A percentile compares a stretch with the other conserved stretches of the same genome.
phyloP scores from a whole-genome alignment of 2,888 invertebrate species.

The Sinopyrophorus schimmeli region DNA sequence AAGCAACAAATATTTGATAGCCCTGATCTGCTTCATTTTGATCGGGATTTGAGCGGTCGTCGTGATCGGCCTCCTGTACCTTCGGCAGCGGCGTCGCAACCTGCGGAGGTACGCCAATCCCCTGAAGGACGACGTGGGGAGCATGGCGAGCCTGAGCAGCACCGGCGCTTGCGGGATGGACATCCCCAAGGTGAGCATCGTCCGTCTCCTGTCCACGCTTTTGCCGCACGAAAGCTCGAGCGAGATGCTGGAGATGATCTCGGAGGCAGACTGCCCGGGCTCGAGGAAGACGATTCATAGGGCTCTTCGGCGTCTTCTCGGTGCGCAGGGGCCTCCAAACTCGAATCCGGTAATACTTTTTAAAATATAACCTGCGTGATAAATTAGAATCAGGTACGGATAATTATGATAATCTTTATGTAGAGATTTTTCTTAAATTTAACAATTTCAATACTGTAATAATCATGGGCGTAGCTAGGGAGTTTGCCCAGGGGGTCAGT shows the following conservation, averaged over 20 bases:
- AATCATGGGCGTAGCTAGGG: too few species aligned
- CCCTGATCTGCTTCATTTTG: conserved; percentile 55
- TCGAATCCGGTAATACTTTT: conserved; percentile 52
- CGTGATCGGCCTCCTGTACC: conserved; percentile 58
- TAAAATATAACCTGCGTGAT: conserved; percentile 46
- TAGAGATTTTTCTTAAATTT: too few species aligned
- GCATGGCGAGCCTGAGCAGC: conserved; percentile 55
- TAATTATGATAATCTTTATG: too few species aligned
- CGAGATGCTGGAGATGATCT: conserved; percentile 67
- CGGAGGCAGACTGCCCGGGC: conserved; percentile 60
- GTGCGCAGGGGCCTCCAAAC: conserved; percentile 56
- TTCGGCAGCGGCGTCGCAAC: conserved; percentile 61
- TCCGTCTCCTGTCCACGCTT: conserved; percentile 54
- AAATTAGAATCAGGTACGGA: too few species aligned
- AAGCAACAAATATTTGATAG: conserved; percentile 57
- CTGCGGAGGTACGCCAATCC: conserved; percentile 61
- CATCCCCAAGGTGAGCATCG: conserved; percentile 56
- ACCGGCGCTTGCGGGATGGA: conserved; percentile 49
- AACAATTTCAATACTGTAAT: too few species aligned
- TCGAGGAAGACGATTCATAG: conserved; percentile 51
- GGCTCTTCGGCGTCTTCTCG: too few species aligned
- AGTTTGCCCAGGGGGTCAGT: too few species aligned
- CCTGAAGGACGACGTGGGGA: conserved; percentile 59
- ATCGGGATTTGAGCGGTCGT: conserved; percentile 51
- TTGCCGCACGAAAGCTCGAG: conserved; percentile 56